Percentiles rank a stretch among this genome's conserved stretches.
Conservation (phyloP, 2,888 invertebrate species). For the Pristionchus fissidentatus region DNA sequence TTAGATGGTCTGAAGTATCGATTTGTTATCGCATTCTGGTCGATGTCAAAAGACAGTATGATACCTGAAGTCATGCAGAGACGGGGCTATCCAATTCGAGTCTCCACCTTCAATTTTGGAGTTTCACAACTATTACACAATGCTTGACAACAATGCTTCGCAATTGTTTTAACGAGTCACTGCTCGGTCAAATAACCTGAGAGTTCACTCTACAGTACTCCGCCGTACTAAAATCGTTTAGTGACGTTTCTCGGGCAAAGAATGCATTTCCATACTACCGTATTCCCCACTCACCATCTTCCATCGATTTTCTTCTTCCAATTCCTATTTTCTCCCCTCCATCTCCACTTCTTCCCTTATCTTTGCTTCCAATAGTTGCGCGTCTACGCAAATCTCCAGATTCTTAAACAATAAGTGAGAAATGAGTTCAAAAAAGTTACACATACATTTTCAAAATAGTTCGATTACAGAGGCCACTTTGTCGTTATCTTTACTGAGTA, state of each 20-base stretch:
- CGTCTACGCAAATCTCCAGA: no score
- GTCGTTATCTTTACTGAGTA: no score
- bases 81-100: not conserved
- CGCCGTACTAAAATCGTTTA: no score
- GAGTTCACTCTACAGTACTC: no score
- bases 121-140: not conserved
- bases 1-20: not conserved
- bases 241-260: no score
- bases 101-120: not conserved
- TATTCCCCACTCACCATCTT: not conserved
- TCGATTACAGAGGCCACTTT: no score
- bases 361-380: not conserved
- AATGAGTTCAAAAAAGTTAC: no score
- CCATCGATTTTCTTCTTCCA: not conserved
- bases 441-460: no score
- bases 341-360: not conserved
- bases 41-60: not conserved
- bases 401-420: no score
- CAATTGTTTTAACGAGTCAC: no score
- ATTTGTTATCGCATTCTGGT: not conserved
- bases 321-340: not conserved
- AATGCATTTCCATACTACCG: not conserved
- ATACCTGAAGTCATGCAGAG: slow-evolving; percentile 9
- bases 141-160: not conserved
- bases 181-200: no score